Evolutionary conservation across 1,140 invertebrate species (phyloP), one percentile per base, ranked within the genome.

Genomic region (Branchinecta lynchi): DNA sequence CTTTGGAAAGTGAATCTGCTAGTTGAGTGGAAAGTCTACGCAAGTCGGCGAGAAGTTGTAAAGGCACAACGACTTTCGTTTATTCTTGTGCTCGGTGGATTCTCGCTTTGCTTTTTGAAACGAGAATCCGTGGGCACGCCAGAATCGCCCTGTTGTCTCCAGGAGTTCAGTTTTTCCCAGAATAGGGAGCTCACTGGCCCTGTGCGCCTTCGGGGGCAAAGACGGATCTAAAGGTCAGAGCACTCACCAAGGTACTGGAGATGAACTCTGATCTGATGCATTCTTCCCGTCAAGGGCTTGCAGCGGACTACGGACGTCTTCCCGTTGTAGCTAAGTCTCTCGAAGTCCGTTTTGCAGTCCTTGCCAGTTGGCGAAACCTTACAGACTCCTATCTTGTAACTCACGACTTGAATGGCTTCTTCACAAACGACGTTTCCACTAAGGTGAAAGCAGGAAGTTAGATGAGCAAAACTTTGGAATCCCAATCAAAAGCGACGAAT

Each of bases 211-310:
- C 6, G 12, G 51, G 6, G 51, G 17, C 12, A 6, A 2, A 60
- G 51, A 20, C 1, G 17, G 51, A 20, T 20, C 51, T 60, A 2
- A 3, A 6, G 51, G 12, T 60, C 2, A 60, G 51, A 32, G 65
- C 3, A 72, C 75, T 74, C 80, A 90, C 90, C 96, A 73, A 98
- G 82, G 80, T 91, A 99, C 78, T 99, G 96, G 46, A 98, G 84
- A 81, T 99, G 96, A n/a, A 99, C 93, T 71, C 96, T 84, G 72
- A 99, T 98, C 80, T 99, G 96, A 80, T 99, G 96, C 86, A 98
- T 99, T 71, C 96, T 82, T 0, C 96, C 96, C 2, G 96, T 98
- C 74, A 90, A 87, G 0, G 96, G 93, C 74, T 87, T 87, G 80
- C 94, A 97, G 20, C 89, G 81, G 2, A 99, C 93, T 32, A 98